Evolutionary conservation across 2,888 invertebrate species (phyloP).

Genomic region (Carabus problematicus): DNA sequence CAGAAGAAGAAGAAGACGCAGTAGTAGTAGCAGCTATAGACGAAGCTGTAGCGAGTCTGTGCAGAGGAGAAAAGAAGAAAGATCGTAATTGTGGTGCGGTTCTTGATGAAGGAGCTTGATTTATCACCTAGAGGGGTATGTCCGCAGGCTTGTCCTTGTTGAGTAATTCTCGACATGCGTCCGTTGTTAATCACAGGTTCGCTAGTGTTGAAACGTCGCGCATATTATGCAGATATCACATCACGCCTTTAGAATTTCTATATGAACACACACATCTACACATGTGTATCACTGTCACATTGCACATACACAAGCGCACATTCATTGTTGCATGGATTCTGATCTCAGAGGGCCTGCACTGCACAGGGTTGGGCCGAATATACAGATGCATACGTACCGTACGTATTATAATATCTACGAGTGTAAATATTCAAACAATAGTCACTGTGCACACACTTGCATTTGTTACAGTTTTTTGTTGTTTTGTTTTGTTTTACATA

Average conservation of each 20-base stretch:
- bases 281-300: background rate
- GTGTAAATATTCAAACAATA: slow-evolving; percentile 18
- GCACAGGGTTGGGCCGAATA: background rate
- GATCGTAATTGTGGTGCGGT: slow-evolving; percentile 5
- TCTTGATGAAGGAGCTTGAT: slow-evolving; percentile 11
- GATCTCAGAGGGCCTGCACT: no score
- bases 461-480: slow-evolving; percentile 9
- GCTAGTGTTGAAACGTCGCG: slow-evolving; percentile 12
- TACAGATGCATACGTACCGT: background rate
- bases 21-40: no score
- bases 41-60: no score
- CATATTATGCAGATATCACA: slow-evolving; percentile 15
- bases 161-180: slow-evolving; percentile 16
- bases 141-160: slow-evolving; percentile 16
- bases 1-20: no score
- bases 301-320: slow-evolving; percentile 10
- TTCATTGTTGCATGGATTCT: background rate
- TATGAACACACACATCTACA: no score
- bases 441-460: slow-evolving; percentile 8
- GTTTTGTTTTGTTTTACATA: slow-evolving; percentile 6
- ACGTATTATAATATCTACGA: background rate
- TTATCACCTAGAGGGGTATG: slow-evolving; percentile 12
- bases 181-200: slow-evolving; percentile 8
- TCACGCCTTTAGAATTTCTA: slow-evolving; percentile 6
- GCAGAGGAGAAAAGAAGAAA: background rate